phyloP scores from a whole-genome alignment of 2,888 invertebrate genomes.

The Alloplasta piceator region DNA sequence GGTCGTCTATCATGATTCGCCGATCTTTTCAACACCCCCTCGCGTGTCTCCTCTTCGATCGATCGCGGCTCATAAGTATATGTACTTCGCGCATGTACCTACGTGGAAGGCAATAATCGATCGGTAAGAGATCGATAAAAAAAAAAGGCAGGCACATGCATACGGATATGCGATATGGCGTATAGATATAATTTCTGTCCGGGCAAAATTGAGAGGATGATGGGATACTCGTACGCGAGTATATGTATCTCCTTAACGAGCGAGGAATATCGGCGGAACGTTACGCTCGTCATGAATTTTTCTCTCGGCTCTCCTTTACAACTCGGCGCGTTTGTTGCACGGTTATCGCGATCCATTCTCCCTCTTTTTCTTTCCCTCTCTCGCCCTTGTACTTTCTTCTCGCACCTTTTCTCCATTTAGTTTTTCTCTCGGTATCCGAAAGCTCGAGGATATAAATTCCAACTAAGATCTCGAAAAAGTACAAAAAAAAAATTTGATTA shows the following conservation, averaged over 20 bases:
- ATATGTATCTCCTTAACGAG: conserved; percentile 60
- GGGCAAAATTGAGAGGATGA: conserved; percentile 47
- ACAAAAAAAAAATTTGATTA: conserved; percentile 49
- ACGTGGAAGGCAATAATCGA: not conserved
- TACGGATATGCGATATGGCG: not conserved
- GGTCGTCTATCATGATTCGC: conserved; percentile 50
- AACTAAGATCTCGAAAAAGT: conserved; percentile 10
- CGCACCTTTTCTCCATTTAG: not conserved
- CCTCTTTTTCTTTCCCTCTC: conserved; percentile 9
- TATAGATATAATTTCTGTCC: conserved; percentile 28
- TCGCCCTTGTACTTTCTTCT: not conserved
- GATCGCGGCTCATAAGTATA: conserved; percentile 55
- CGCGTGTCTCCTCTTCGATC: conserved; percentile 34
- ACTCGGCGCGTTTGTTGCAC: not conserved
- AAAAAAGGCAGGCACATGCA: not conserved
- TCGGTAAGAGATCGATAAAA: not conserved
- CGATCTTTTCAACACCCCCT: conserved; percentile 45
- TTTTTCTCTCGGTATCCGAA: not conserved
- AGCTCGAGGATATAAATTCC: not conserved
- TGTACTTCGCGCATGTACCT: conserved; percentile 23
- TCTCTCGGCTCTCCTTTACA: conserved; percentile 13
- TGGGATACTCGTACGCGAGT: conserved; percentile 45
- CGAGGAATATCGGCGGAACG: conserved; percentile 66
- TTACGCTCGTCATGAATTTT: conserved; percentile 66
- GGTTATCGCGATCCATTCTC: conserved; percentile 10